These are phyloP conservation scores for Poecilia picta DNA, from an alignment of 2,797 vertebrate species.

Conservation along the genomic window DNA sequence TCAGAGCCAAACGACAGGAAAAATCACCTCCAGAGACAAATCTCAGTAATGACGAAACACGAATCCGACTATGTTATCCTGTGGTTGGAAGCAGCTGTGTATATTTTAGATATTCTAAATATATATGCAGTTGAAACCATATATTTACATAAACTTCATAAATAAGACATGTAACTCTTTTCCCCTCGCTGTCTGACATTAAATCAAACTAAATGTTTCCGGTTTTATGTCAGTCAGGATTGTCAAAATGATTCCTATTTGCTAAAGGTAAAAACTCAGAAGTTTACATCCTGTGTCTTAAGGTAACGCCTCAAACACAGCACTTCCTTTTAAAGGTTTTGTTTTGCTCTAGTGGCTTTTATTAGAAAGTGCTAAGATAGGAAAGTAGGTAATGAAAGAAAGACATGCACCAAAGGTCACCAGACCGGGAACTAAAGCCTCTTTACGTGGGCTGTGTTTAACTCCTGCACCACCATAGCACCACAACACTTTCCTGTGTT, in stretches of 20 bases:
- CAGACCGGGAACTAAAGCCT: too few relatives aligned
- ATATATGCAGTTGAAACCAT: constrained; percentile 3
- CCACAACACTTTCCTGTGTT: not conserved
- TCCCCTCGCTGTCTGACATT: not conserved
- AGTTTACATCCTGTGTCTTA: not conserved
- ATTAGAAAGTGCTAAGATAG: too few relatives aligned
- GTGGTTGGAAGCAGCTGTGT: constrained; percentile 4
- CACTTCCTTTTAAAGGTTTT: not conserved
- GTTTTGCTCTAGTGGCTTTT: too few relatives aligned
- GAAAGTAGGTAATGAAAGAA: too few relatives aligned
- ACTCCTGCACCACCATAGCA: too few relatives aligned
- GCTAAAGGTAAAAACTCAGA: not conserved
- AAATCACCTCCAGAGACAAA: not conserved
- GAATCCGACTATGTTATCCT: not conserved
- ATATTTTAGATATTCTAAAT: constrained; percentile 3
- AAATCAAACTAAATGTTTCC: not conserved
- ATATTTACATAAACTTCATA: not conserved
- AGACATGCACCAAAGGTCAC: too few relatives aligned
- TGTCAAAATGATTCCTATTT: not conserved
- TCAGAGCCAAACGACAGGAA: not conserved
- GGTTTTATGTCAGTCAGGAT: not conserved
- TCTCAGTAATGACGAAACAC: constrained; percentile 1
- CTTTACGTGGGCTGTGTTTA: too few relatives aligned
- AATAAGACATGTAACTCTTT: not conserved
- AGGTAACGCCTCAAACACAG: not conserved